phyloP scores from a whole-genome alignment of 2,113 vertebrate genomes.

The Oceanodroma tethys region DNA sequence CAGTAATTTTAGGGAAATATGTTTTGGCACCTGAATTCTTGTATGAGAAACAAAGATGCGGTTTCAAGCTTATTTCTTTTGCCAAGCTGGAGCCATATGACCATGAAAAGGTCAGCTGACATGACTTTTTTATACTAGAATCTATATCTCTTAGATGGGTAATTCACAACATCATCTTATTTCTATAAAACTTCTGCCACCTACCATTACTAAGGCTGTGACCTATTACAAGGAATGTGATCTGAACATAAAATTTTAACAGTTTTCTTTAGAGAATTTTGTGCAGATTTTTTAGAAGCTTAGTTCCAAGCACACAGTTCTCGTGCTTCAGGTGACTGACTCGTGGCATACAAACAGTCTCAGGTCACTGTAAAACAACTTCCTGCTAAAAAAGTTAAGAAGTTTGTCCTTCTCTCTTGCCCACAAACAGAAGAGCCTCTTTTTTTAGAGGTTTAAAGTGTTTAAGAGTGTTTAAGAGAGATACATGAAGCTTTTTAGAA shows the following conservation, averaged over 20 bases:
- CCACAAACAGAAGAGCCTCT: neutral
- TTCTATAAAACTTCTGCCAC: neutral
- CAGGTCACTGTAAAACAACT: neutral
- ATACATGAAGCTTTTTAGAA: neutral
- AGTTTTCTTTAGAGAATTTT: neutral
- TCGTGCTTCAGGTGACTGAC: neutral
- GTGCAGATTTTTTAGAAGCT: conserved; percentile 18
- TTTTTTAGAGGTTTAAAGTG: neutral
- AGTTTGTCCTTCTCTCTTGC: neutral
- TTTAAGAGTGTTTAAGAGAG: neutral
- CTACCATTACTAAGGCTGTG: neutral
- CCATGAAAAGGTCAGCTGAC: conserved; percentile 2
- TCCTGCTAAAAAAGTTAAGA: neutral
- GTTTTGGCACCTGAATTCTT: conserved; percentile 8
- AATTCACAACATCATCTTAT: neutral
- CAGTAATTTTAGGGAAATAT: neutral
- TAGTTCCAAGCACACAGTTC: neutral
- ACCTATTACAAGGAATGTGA: neutral
- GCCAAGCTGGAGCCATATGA: neutral
- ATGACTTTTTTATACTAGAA: neutral
- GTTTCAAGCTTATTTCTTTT: neutral
- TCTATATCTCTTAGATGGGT: neutral
- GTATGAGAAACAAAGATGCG: neutral
- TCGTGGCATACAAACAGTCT: neutral
- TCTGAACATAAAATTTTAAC: neutral